A percentile compares a stretch with the other conserved stretches of the same genome.
Evolutionary conservation across 2,888 invertebrate species (phyloP).

Genomic region (Operophtera brumata): DNA sequence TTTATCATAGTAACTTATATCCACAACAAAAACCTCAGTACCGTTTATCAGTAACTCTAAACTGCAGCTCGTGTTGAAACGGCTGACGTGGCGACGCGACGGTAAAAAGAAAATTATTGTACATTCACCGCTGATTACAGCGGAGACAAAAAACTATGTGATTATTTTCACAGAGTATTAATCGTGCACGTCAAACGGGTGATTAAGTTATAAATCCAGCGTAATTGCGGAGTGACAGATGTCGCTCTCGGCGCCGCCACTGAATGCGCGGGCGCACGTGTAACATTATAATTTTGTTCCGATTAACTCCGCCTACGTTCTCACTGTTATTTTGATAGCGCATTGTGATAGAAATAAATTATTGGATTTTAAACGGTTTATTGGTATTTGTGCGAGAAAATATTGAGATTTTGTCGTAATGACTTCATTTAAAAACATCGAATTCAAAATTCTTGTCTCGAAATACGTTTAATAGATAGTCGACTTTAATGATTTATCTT

Average conservation of each 20-base stretch:
- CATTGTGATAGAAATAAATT: slow-evolving; percentile 34
- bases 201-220: slow-evolving; percentile 51
- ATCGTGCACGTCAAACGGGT: slow-evolving; percentile 49
- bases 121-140: slow-evolving; percentile 50
- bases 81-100: slow-evolving; percentile 23
- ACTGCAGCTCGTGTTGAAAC: slow-evolving; percentile 50
- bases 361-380: slow-evolving; percentile 35
- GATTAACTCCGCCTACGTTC: slow-evolving; percentile 51
- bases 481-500: slow-evolving; percentile 18
- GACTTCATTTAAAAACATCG: slow-evolving; percentile 34
- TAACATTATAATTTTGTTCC: slow-evolving; percentile 49
- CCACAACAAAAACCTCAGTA: slow-evolving; percentile 66
- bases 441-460: slow-evolving; percentile 9
- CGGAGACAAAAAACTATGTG: slow-evolving; percentile 50
- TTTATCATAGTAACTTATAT: slow-evolving; percentile 60
- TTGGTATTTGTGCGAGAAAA: slow-evolving; percentile 18
- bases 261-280: slow-evolving; percentile 51
- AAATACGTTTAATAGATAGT: slow-evolving; percentile 3
- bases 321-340: slow-evolving; percentile 38
- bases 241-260: slow-evolving; percentile 59
- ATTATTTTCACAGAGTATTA: slow-evolving; percentile 57
- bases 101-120: slow-evolving; percentile 54
- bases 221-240: slow-evolving; percentile 61
- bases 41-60: slow-evolving; percentile 56
- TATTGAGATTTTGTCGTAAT: slow-evolving; percentile 29